These are phyloP conservation scores for Eubasilissa splendida DNA, from an alignment of 2,888 invertebrate species.

Conservation along the genomic window DNA sequence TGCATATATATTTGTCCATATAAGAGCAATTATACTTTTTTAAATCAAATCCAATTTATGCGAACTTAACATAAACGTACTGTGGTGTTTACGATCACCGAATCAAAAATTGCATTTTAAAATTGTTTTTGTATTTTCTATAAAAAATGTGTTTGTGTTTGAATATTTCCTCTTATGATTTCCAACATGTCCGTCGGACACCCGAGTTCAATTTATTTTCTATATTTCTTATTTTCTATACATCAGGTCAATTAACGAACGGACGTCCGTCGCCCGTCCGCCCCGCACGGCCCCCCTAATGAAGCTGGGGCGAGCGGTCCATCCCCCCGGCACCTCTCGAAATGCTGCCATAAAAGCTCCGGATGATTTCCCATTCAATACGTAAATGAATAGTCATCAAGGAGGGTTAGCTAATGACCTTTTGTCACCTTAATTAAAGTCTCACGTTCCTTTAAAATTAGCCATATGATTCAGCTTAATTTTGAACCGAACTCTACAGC, in stretches of 20 bases:
- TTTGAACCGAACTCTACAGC: slow-evolving; percentile 5
- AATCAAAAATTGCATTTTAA: too few relatives aligned
- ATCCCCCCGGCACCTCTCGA: slow-evolving; percentile 34
- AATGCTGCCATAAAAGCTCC: slow-evolving; percentile 44
- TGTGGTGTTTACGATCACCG: too few relatives aligned
- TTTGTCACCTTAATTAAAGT: slow-evolving; percentile 58
- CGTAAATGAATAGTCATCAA: slow-evolving; percentile 56
- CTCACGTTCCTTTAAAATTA: slow-evolving; percentile 51
- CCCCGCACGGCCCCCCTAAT: background rate
- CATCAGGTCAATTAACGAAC: slow-evolving; percentile 47
- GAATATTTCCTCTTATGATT: slow-evolving; percentile 17
- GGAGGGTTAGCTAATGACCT: slow-evolving; percentile 57
- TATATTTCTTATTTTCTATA: slow-evolving; percentile 35
- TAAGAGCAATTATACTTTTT: too few relatives aligned
- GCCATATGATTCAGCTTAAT: slow-evolving; percentile 50
- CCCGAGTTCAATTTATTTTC: slow-evolving; percentile 43
- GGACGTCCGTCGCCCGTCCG: slow-evolving; percentile 27
- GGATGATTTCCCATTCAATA: slow-evolving; percentile 51
- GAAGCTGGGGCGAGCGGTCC: slow-evolving; percentile 29
- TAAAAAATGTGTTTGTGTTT: background rate
- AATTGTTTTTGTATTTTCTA: too few relatives aligned
- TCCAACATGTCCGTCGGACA: slow-evolving; percentile 22
- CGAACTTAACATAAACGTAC: too few relatives aligned
- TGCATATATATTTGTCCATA: too few relatives aligned
- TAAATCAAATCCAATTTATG: too few relatives aligned